Conservation (phyloP, 2,888 invertebrate species). For the Oasisia sp. region DNA sequence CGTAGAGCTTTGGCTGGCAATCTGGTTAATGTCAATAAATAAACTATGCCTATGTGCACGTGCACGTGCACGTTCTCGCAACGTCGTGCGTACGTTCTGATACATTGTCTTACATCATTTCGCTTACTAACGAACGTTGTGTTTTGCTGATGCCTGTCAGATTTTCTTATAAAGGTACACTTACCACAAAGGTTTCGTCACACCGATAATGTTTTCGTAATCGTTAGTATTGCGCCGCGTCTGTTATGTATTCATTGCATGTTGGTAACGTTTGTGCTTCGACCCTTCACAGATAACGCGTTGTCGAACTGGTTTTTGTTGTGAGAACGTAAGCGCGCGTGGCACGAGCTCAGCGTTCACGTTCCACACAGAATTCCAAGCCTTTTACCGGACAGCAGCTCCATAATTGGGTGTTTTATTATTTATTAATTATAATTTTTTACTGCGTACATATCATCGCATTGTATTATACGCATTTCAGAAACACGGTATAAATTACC, state of each 20-base stretch:
- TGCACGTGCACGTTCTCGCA: not conserved
- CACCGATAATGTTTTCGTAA: not conserved
- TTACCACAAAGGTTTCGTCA: not conserved
- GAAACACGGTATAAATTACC: no score
- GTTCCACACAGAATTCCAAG: not conserved
- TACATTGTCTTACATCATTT: not conserved
- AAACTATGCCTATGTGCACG: no score
- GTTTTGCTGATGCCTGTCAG: not conserved
- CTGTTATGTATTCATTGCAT: not conserved
- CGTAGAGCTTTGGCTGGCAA: no score
- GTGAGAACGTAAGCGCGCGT: not conserved
- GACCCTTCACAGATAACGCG: not conserved
- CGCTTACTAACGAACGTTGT: not conserved
- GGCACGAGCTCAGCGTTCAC: not conserved
- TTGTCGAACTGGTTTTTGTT: not conserved
- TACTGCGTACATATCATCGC: no score
- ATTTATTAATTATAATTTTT: no score
- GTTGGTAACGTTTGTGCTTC: not conserved
- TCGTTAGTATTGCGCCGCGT: not conserved
- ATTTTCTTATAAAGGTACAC: not conserved
- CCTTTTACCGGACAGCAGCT: not conserved
- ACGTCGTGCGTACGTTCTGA: not conserved
- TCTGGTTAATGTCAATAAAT: no score
- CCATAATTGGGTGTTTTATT: no score
- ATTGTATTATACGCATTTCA: no score